Percentiles rank a stretch among this genome's conserved stretches.
phyloP scores from a whole-genome alignment of 2,888 invertebrate species.

The Auanema sp. region DNA sequence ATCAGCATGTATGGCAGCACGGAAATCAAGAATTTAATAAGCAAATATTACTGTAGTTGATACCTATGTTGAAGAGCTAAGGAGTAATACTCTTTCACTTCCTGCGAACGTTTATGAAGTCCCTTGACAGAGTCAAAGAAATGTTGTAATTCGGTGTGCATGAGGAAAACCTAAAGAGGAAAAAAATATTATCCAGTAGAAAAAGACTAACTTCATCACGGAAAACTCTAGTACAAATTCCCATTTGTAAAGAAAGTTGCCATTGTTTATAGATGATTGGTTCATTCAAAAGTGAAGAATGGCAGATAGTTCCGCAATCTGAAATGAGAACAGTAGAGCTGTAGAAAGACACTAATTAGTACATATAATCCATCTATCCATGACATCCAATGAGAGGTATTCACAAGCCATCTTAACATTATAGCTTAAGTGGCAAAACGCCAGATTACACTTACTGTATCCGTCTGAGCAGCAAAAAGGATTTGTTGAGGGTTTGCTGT shows the following conservation, averaged over 20 bases:
- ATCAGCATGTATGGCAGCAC: slow-evolving; percentile 76
- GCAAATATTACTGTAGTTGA: not conserved
- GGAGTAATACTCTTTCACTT: slow-evolving; percentile 91
- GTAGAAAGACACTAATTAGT: slow-evolving; percentile 57
- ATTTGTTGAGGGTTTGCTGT: slow-evolving; percentile 92
- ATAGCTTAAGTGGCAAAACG: not conserved
- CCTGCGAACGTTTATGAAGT: slow-evolving; percentile 80
- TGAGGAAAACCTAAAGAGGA: slow-evolving; percentile 73
- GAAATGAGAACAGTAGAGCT: not conserved
- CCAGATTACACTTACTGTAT: slow-evolving; percentile 70
- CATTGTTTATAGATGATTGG: slow-evolving; percentile 80
- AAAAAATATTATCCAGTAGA: not conserved
- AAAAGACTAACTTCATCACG: slow-evolving; percentile 81
- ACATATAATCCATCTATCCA: slow-evolving; percentile 95
- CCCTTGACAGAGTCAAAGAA: slow-evolving; percentile 86
- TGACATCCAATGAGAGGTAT: slow-evolving; percentile 87
- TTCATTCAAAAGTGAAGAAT: slow-evolving; percentile 79
- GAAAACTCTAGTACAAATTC: slow-evolving; percentile 90
- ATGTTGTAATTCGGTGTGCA: slow-evolving; percentile 86
- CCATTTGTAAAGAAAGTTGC: slow-evolving; percentile 85
- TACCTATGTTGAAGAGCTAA: slow-evolving; percentile 84
- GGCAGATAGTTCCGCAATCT: slow-evolving; percentile 87
- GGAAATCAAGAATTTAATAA: slow-evolving; percentile 10
- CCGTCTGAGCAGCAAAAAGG: slow-evolving; percentile 88
- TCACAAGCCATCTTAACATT: slow-evolving; percentile 85